phyloP scores from a whole-genome alignment of 2,797 vertebrate genomes.

The Dendrocincla fuliginosa region DNA sequence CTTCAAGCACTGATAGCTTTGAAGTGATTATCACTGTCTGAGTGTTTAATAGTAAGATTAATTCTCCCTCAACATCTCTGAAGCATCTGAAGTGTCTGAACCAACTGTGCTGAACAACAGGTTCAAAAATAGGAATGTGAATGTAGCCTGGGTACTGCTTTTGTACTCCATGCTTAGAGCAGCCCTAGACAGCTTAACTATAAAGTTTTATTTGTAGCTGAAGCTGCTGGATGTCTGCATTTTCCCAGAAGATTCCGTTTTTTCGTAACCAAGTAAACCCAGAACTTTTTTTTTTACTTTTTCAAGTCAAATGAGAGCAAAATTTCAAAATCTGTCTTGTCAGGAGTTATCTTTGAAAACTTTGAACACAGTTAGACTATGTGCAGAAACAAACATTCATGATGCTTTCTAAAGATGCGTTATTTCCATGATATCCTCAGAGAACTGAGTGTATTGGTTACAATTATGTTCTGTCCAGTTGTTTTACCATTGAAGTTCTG shows the following conservation, averaged over 20 bases:
- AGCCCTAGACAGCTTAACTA: not conserved
- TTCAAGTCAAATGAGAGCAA: not conserved
- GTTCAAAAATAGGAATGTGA: not conserved
- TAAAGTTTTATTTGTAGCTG: not conserved
- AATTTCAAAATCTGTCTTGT: not conserved
- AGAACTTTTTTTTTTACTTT: not conserved
- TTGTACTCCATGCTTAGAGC: not conserved
- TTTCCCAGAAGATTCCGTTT: not conserved
- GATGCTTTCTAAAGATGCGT: not conserved
- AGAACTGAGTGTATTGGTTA: not conserved
- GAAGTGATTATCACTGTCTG: not conserved
- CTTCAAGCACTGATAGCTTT: constrained; percentile 20
- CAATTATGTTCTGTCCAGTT: not conserved
- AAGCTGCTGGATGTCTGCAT: not conserved
- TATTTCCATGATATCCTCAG: not conserved
- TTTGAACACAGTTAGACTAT: not conserved
- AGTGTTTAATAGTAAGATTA: not conserved
- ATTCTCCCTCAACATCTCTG: not conserved
- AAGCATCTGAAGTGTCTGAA: not conserved
- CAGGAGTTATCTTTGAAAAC: not conserved
- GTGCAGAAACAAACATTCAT: not conserved
- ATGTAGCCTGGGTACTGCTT: not conserved
- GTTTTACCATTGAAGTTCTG: not conserved
- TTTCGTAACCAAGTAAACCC: not conserved
- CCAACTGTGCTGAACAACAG: not conserved